Percentiles rank a stretch among this genome's conserved stretches.
phyloP scores from a whole-genome alignment of 2,797 vertebrate genomes.

The Manis pentadactyla region DNA sequence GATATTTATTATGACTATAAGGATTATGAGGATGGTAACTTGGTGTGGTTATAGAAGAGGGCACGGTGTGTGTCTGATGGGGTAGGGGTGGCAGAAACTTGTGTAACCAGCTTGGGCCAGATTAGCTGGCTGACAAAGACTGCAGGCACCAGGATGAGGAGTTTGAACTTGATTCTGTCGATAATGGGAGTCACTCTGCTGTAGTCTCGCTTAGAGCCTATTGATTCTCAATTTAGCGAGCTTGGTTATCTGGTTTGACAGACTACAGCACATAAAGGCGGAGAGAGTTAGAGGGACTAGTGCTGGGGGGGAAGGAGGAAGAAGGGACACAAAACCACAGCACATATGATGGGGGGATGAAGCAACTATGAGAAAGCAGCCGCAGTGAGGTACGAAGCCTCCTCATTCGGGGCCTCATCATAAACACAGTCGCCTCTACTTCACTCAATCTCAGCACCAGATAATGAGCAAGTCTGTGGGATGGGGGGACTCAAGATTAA shows the following conservation, averaged over 20 bases:
- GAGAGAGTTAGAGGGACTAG: background rate
- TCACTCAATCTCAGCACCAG: background rate
- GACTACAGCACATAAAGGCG: background rate
- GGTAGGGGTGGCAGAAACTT: fast-evolving
- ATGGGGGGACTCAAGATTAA: background rate
- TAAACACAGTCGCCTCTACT: background rate
- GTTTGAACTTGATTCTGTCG: background rate
- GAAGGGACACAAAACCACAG: background rate
- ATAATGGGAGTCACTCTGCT: background rate
- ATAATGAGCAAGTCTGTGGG: background rate
- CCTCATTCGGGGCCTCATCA: background rate
- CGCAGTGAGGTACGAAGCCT: too few relatives aligned
- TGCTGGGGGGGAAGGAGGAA: background rate
- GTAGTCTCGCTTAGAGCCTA: background rate
- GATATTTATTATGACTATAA: background rate
- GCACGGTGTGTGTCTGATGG: background rate
- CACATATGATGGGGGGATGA: background rate
- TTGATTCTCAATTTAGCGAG: background rate
- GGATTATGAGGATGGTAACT: background rate
- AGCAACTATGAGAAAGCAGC: background rate
- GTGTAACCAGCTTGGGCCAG: background rate
- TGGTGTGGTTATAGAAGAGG: background rate
- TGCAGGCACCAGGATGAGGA: background rate
- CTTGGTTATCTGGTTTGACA: background rate
- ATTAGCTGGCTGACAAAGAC: background rate